phyloP scores from a whole-genome alignment of 2,888 invertebrate genomes.

The Acronicta leporina region DNA sequence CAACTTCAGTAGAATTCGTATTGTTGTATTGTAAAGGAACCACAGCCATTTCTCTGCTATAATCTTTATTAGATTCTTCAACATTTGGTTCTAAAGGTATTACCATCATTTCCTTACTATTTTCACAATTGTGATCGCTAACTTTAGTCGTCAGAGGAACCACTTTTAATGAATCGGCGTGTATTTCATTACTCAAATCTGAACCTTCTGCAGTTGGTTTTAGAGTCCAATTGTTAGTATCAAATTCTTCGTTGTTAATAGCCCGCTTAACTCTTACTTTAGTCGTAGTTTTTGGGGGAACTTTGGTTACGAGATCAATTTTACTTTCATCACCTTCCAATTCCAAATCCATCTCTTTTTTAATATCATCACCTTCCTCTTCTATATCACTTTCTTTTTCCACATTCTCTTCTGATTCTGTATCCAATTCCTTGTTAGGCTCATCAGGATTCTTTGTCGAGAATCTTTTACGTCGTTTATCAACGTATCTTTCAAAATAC shows the following conservation, averaged over 20 bases:
- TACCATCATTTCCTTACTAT: slow-evolving; percentile 59
- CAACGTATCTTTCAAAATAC: slow-evolving; percentile 83
- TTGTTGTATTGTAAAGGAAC: slow-evolving; percentile 77
- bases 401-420: slow-evolving; percentile 65
- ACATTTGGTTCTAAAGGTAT: slow-evolving; percentile 68
- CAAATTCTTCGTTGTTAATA: slow-evolving; percentile 68
- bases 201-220: slow-evolving; percentile 59
- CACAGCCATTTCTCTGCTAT: slow-evolving; percentile 72
- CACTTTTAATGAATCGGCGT: slow-evolving; percentile 74
- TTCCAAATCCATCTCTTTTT: slow-evolving; percentile 62
- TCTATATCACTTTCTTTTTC: slow-evolving; percentile 59
- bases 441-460: slow-evolving; percentile 71
- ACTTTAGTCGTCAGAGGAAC: slow-evolving; percentile 69
- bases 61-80: slow-evolving; percentile 54
- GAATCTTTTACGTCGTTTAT: slow-evolving; percentile 81
- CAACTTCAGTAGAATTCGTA: slow-evolving; percentile 81
- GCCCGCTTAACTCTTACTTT: slow-evolving; percentile 74
- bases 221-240: slow-evolving; percentile 68
- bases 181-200: slow-evolving; percentile 67
- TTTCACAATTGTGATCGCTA: slow-evolving; percentile 40
- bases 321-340: slow-evolving; percentile 67
- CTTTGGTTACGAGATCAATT: slow-evolving; percentile 47
- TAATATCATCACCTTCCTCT: slow-evolving; percentile 66
- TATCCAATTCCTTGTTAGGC: slow-evolving; percentile 64
- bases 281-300: slow-evolving; percentile 42